Evolutionary conservation across 1,140 invertebrate genomes (phyloP).

Genomic region (Ceratosolen solmsi): DNA sequence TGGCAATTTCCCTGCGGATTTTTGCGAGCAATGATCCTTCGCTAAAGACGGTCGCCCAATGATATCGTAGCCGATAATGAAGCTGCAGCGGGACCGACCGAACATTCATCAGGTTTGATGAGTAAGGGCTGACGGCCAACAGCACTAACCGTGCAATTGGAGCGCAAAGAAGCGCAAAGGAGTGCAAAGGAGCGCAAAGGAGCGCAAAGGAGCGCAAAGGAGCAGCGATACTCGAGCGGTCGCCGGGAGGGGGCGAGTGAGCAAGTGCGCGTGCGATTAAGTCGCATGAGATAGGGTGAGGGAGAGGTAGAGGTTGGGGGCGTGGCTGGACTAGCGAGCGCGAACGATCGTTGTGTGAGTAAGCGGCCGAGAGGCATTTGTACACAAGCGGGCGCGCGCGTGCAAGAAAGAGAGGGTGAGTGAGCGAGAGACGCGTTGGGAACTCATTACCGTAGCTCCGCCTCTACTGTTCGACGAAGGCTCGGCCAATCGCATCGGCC

Average conservation of each 20-base stretch:
- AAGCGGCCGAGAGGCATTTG: no score
- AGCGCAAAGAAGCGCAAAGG: conserved; percentile 10
- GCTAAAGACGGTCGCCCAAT: conserved; percentile 20
- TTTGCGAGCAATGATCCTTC: conserved; percentile 27
- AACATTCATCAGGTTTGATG: no score
- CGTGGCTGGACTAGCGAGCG: neutral
- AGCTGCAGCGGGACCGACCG: conserved; percentile 25
- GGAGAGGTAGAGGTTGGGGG: neutral
- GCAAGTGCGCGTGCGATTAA: no score
- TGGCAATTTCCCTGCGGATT: neutral
- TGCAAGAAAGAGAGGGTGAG: conserved; percentile 3
- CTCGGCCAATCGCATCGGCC: conserved; percentile 69
- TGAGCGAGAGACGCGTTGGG: conserved; percentile 59
- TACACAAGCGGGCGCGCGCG: conserved; percentile 26
- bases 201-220: conserved; percentile 37
- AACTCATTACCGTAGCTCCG: conserved; percentile 73
- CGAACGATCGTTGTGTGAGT: no score
- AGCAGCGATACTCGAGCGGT: neutral
- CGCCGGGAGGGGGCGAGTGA: neutral
- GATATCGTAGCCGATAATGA: conserved; percentile 42
- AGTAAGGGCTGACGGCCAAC: no score
- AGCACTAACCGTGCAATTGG: no score
- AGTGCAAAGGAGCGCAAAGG: neutral
- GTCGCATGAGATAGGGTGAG: no score
- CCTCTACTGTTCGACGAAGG: conserved; percentile 69